A percentile compares a stretch with the other conserved stretches of the same genome.
phyloP scores from a whole-genome alignment of 2,888 invertebrate species.

The Meliscaeva auricollis region DNA sequence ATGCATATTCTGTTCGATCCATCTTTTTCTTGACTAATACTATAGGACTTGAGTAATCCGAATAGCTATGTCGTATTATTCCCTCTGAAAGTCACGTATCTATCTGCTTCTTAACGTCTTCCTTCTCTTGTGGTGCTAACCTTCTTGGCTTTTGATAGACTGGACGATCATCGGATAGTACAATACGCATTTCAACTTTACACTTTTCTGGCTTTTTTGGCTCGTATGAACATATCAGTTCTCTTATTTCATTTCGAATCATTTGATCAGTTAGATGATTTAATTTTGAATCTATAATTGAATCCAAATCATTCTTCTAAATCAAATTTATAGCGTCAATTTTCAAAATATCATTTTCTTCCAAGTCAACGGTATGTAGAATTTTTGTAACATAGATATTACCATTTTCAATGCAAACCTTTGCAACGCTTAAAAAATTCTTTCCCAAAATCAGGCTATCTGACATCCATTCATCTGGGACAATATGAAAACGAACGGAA shows the following conservation, averaged over 20 bases:
- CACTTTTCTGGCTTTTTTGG: slow-evolving; percentile 39
- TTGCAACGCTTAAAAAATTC: not conserved
- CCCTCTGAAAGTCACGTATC: slow-evolving; percentile 78
- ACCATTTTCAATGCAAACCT: slow-evolving; percentile 10
- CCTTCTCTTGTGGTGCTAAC: slow-evolving; percentile 42
- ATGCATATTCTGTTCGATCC: slow-evolving; percentile 30
- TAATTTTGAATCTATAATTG: not conserved
- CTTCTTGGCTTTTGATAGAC: slow-evolving; percentile 7
- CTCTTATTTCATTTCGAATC: not conserved
- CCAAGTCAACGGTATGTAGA: not conserved
- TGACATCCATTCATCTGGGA: slow-evolving; percentile 29
- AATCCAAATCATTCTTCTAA: not conserved
- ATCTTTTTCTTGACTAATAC: slow-evolving; percentile 77
- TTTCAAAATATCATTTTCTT: slow-evolving; percentile 25
- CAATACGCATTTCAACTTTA: slow-evolving; percentile 36
- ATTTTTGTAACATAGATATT: not conserved
- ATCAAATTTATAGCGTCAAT: not conserved
- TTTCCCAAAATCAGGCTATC: slow-evolving; percentile 8
- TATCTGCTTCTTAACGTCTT: slow-evolving; percentile 77
- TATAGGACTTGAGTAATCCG: slow-evolving; percentile 77
- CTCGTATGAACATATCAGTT: slow-evolving; percentile 5
- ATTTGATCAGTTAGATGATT: not conserved
- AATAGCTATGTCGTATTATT: slow-evolving; percentile 61
- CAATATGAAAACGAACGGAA: slow-evolving; percentile 33
- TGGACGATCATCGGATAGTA: not conserved